phyloP scores from a whole-genome alignment of 2,888 invertebrate genomes.

The Zygogramma bicolorata region DNA sequence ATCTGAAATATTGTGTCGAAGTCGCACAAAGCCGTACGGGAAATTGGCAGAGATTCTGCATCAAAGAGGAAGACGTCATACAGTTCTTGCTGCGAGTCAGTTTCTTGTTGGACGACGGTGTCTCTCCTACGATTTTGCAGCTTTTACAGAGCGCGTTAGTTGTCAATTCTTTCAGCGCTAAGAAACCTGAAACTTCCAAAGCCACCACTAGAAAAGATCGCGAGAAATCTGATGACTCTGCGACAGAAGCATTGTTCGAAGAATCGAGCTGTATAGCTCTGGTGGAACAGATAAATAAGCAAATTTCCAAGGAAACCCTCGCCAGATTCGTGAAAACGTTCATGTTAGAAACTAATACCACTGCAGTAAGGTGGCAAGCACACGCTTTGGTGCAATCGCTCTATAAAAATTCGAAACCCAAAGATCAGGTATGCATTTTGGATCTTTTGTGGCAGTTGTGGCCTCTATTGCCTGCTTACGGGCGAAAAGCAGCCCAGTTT shows the following conservation, averaged over 20 bases:
- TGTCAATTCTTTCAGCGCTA: slow-evolving; percentile 63
- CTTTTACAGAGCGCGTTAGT: slow-evolving; percentile 91
- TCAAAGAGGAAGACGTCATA: slow-evolving; percentile 79
- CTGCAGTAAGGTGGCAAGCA: slow-evolving; percentile 95
- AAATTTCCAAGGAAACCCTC: slow-evolving; percentile 74
- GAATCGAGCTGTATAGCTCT: slow-evolving; percentile 76
- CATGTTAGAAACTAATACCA: slow-evolving; percentile 92
- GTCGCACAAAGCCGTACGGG: slow-evolving; percentile 88
- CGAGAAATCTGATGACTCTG: slow-evolving; percentile 77
- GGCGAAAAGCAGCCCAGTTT: slow-evolving; percentile 95
- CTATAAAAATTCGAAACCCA: slow-evolving; percentile 83
- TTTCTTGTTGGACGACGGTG: slow-evolving; percentile 89
- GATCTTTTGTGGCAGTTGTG: slow-evolving; percentile 92
- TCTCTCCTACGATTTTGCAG: slow-evolving; percentile 91
- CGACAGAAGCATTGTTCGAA: slow-evolving; percentile 75
- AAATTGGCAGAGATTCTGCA: slow-evolving; percentile 95
- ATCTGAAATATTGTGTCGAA: slow-evolving; percentile 93
- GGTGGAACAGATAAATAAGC: slow-evolving; percentile 78
- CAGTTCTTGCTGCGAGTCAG: slow-evolving; percentile 87
- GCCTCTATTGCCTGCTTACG: slow-evolving; percentile 90
- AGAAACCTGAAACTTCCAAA: slow-evolving; percentile 52
- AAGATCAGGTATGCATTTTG: slow-evolving; percentile 84
- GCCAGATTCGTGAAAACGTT: slow-evolving; percentile 88
- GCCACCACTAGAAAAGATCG: slow-evolving; percentile 69
- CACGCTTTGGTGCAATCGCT: slow-evolving; percentile 88